A percentile compares a stretch with the other conserved stretches of the same genome.
Conservation (phyloP, 1,140 invertebrate genomes). For the Hylaeus anthracinus region DNA sequence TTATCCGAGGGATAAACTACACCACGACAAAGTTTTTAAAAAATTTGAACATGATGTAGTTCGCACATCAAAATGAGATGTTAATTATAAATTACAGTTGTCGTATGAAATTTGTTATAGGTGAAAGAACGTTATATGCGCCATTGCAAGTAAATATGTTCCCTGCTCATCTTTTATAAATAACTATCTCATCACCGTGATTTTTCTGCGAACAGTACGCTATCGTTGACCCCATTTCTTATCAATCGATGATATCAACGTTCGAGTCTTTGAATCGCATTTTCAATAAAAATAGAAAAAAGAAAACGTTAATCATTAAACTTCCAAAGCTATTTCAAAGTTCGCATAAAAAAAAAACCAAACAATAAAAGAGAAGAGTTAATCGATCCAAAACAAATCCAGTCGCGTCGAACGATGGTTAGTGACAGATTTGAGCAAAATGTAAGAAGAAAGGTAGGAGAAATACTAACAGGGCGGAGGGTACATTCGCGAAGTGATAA, state of each 20-base stretch:
- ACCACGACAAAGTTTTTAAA: no score
- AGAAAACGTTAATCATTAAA: background rate
- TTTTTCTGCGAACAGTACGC: no score
- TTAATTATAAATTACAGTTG: background rate
- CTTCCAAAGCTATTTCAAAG: background rate
- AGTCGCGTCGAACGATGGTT: constrained; percentile 13
- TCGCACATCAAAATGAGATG: no score
- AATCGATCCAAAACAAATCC: constrained; percentile 21
- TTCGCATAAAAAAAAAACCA: background rate
- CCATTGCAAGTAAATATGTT: no score
- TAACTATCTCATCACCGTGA: no score
- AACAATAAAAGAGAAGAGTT: constrained; percentile 11
- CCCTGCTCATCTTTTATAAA: no score
- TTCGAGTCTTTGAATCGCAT: background rate
- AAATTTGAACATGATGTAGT: no score
- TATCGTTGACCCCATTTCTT: background rate
- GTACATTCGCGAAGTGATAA: background rate
- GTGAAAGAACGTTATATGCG: no score
- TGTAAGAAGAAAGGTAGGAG: background rate
- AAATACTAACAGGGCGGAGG: constrained; percentile 18
- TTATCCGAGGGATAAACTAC: no score
- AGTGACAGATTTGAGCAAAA: constrained; percentile 30
- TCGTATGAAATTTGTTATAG: background rate
- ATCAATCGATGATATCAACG: background rate
- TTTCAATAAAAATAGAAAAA: background rate